Evolutionary conservation across 2,113 vertebrate species (phyloP).

Genomic region (Recurvirostra avosetta): DNA sequence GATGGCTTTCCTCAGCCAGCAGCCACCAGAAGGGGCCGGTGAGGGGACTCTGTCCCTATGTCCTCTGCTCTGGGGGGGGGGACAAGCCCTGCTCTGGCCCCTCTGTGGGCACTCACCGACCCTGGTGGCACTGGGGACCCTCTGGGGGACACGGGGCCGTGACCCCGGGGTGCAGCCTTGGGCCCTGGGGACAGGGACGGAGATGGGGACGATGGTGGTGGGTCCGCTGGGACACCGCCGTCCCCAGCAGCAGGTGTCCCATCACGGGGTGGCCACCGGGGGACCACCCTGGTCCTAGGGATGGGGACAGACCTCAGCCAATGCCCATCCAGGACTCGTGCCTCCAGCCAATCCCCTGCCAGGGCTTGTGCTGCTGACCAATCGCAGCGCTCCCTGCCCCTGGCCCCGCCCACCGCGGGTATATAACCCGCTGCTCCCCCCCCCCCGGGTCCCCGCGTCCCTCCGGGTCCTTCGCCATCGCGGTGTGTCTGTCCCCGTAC

Average conservation of each 20-base stretch:
- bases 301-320: background rate
- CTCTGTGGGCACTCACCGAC: background rate
- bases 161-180: fast-evolving
- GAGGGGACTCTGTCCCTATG: fast-evolving
- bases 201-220: fast-evolving
- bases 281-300: fast-evolving
- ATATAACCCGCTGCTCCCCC: background rate
- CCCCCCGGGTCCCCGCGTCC: background rate
- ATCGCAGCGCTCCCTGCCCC: background rate
- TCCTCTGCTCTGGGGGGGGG: no score
- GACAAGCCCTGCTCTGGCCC: background rate
- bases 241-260: background rate
- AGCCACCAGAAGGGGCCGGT: fast-evolving
- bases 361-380: background rate
- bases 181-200: background rate
- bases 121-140: background rate
- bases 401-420: background rate
- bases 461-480: fast-evolving
- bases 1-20: fast-evolving
- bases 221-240: fast-evolving
- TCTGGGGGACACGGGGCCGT: fast-evolving
- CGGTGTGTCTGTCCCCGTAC: no score
- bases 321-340: background rate
- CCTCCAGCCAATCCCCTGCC: background rate
- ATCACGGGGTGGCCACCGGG: background rate